Evolutionary conservation across 2,888 invertebrate genomes (phyloP), one percentile per base, ranked within the genome.

Genomic region (Cephalotes varians): DNA sequence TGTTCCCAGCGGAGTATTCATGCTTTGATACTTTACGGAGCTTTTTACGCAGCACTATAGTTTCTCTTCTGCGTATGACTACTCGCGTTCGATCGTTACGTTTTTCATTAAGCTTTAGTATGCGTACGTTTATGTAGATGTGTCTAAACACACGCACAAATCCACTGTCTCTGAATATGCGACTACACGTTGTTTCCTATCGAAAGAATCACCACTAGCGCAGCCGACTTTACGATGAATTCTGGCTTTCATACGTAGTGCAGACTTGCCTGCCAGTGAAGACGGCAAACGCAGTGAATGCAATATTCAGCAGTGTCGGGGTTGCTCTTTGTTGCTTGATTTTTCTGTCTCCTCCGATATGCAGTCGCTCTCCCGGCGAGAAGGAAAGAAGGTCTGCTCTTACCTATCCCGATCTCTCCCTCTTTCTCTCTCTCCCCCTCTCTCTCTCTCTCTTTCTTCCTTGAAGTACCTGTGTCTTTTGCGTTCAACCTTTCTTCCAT

Each of bases 261-360:
- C 65, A 31, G 34, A 49, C 28, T 54, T 82, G 82, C 65, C 79
- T 73, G 67, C 86, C 76, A 80, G 73, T 74, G 83, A 85, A 79
- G 74, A 82, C 76, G 74, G 69, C 83, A 80, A 81, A 51, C 49
- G 60, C 72, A 18, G 44, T 12, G 81, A 88, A 89, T 89, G 87
- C 87, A 89, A 89, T 89, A 89, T 90, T 90, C 89, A 90, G 81
- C 84, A 71, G 84, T 64, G 85, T 72, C 84, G 69, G 86, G 83
- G 86, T 84, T 79, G 73, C 80, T 88, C 86, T 88, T 89, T 90
- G 87, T 86, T 87, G 87, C 85, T 86, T 77, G 83, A 88, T 90
- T 89, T 89, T 86, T 88, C 88, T 87, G 85, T 89, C 89, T 82
- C 79, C 87, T 81, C 79, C 58, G 85, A 82, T 83, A 62, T 82